Conservation (phyloP, 2,888 invertebrate species). For the Leptopilina syphax region DNA sequence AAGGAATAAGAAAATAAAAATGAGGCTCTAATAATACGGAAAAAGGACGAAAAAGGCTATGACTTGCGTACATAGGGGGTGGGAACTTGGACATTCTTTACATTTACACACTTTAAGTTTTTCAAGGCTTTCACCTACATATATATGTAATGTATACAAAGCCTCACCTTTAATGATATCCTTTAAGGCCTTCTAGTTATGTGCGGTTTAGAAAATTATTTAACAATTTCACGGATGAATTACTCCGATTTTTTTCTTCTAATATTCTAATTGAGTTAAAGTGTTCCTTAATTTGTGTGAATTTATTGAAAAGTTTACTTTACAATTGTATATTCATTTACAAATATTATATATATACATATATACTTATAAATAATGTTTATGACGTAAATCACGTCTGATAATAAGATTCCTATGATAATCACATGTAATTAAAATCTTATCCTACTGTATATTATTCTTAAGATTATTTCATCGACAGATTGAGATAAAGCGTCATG, state of each 20-base stretch:
- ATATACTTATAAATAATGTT: background rate
- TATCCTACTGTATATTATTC: slow-evolving; percentile 22
- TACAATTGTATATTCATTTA: background rate
- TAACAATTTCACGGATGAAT: slow-evolving; percentile 2
- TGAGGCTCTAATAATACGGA: background rate
- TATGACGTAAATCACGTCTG: background rate
- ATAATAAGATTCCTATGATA: slow-evolving; percentile 6
- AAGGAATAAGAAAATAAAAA: background rate
- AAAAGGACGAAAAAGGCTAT: background rate
- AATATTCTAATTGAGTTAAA: slow-evolving; percentile 17
- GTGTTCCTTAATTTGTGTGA: background rate
- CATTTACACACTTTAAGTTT: background rate
- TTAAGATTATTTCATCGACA: slow-evolving; percentile 1
- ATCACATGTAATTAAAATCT: slow-evolving; percentile 9
- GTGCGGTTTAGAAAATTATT: slow-evolving; percentile 13
- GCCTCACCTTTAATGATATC: slow-evolving; percentile 26
- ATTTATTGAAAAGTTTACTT: background rate
- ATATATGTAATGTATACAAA: background rate
- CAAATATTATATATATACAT: no score
- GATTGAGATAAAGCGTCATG: slow-evolving; percentile 6
- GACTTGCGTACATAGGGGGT: background rate
- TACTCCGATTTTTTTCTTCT: slow-evolving; percentile 37
- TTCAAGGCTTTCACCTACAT: slow-evolving; percentile 29
- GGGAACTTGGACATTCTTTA: slow-evolving; percentile 17
- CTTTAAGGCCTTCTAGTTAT: background rate